A percentile compares a stretch with the other conserved stretches of the same genome.
Evolutionary conservation across 2,797 vertebrate genomes (phyloP).

Genomic region (Chaetophractus vellerosus): DNA sequence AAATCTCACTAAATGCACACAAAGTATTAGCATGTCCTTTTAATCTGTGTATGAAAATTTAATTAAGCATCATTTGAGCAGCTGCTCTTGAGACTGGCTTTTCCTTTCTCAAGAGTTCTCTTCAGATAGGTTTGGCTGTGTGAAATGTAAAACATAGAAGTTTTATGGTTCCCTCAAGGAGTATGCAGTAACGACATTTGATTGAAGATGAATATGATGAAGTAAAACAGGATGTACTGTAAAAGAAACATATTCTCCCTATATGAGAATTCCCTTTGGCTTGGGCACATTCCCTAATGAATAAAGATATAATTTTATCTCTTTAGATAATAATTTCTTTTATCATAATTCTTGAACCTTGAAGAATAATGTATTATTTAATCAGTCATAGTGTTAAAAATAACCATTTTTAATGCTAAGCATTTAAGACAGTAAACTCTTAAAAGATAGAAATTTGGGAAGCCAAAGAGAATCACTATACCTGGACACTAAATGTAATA

Average conservation of each 20-base stretch:
- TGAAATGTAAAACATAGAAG: slow-evolving; percentile 62
- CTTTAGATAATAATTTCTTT: slow-evolving; percentile 65
- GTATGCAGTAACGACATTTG: slow-evolving; percentile 55
- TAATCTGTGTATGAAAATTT: slow-evolving; percentile 76
- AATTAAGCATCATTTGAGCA: slow-evolving; percentile 69
- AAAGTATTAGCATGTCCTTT: slow-evolving; percentile 69
- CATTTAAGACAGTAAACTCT: slow-evolving; percentile 35
- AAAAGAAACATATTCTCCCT: slow-evolving; percentile 42
- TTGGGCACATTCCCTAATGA: slow-evolving; percentile 31
- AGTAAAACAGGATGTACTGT: slow-evolving; percentile 22
- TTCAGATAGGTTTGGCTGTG: background rate
- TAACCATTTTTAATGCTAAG: slow-evolving; percentile 26
- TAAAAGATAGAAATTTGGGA: background rate
- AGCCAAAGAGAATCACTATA: background rate
- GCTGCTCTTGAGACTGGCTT: slow-evolving; percentile 55
- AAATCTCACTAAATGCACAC: background rate
- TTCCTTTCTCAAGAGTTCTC: slow-evolving; percentile 58
- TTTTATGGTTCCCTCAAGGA: slow-evolving; percentile 57
- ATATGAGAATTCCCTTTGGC: slow-evolving; percentile 28
- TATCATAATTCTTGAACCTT: slow-evolving; percentile 11
- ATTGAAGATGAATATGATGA: slow-evolving; percentile 61
- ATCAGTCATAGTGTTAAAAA: slow-evolving; percentile 53
- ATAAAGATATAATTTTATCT: slow-evolving; percentile 55
- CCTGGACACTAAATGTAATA: slow-evolving; percentile 41
- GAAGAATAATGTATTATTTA: slow-evolving; percentile 53